Base-by-base conservation (phyloP, 2,888 invertebrate species). In the Oligia fasciuncula region DNA sequence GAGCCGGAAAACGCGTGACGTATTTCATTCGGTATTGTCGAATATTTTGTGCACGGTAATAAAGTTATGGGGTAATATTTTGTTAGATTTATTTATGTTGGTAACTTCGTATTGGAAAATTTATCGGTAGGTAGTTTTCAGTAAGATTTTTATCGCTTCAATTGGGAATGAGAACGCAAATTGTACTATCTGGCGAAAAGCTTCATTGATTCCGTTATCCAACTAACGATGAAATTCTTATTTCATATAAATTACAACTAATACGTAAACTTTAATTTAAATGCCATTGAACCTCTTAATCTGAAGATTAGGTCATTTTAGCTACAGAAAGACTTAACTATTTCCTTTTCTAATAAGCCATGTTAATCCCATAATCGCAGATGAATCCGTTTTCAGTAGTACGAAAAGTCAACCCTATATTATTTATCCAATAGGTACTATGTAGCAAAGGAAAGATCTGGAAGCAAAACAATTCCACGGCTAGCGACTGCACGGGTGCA, bases 1-100 rank as follows among this genome's bases (percentile, higher is more conserved):
- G 90, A 88, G 87, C 86, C 90, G 92, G 88, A 90, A 91, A 92
- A 90, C 88, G 88, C 88, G 86, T 91, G 88, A 89, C 88, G 87
- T 84, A 87, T 87, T 87, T 88, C 85, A 87, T 88, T 80, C 85
- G 82, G 75, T 82, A 83, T 80, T 80, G 82, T 86, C 57, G 74
- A 80, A 80, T 81, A 83, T 84, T 84, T 85, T 77, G 77, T 77
- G 69, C 29, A 69, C 67, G 69, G 72, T 85, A 87, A 85, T 85
- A 71, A 68, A 86, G 77, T 86, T 86, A 82, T 60, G 43, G 49
- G 13, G 76, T 76, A 77, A 81, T 81, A 73, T 87, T 84, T 72
- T 70, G 76, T 74, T 88, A 76, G 71, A 76, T 71, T 65, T 81
- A 77, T 83, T 69, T 68, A 23, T 57, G 14, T 77, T 68, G 51